Evolutionary conservation across 2,113 vertebrate species (phyloP), one percentile per base, ranked within the genome.

Genomic region (Paradisaea rubra): DNA sequence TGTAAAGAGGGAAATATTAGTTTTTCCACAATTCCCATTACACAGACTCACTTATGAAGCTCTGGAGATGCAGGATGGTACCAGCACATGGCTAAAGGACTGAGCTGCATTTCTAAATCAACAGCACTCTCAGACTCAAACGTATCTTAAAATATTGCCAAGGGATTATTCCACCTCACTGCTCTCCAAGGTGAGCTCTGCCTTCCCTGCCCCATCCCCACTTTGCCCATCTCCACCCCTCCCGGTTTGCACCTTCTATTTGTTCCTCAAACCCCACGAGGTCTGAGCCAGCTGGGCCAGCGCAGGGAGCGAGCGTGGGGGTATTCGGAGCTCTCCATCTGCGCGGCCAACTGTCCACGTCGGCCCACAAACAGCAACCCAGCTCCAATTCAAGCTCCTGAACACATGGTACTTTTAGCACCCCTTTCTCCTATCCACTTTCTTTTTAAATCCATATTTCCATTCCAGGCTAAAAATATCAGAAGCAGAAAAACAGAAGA

Each of bases 351-450:
- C 92, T 94, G 92, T 85, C 81, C 56, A 30, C 14, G 2, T 4
- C 85, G 27, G 50, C 90, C 82, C 88, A 78, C 82, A 54, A 59
- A 65, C 82, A 83, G 68, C 22, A 1, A 37, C 66, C 63, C 30
- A 0, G 77, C 86, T 93, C 90, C 94, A 42, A 78, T 63, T 70
- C 28, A 2, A 30, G 76, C 87, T 90, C 86, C 80, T 19, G 18
- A 95, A 90, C 95, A 92, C 95, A 96, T 50, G 82, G 86, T 28
- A 69, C 82, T 88, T 76, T 92, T 63, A 81, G 68, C 94, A 93
- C 76, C 76, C 88, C 79, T 70, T 74, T 60, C 54, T 93, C 71
- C 80, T 54, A 73, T 69, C 76, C 64, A 16, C 64, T 44, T 42
- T 8, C 74, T 68, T 94, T 59, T 66, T 22, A 77, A 83, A 94